Evolutionary conservation across 2,888 invertebrate species (phyloP).

Genomic region (Diplolepis rosae): DNA sequence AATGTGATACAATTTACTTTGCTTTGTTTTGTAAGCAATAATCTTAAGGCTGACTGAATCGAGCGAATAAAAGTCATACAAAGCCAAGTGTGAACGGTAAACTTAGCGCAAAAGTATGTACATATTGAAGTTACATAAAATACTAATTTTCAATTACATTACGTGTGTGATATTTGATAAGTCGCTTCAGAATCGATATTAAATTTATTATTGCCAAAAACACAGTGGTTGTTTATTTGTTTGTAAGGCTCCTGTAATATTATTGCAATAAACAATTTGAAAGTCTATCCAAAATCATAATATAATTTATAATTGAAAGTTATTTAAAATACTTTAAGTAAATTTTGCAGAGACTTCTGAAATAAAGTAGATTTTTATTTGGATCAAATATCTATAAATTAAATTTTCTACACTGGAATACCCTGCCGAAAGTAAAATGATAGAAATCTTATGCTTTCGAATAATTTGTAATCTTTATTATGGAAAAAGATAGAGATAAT

Average conservation of each 20-base stretch:
- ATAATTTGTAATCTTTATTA: too few relatives aligned
- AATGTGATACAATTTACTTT: slow-evolving; percentile 10
- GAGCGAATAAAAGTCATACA: slow-evolving; percentile 30
- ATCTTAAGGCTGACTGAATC: slow-evolving; percentile 25
- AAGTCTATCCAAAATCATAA: neutral
- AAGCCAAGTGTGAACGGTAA: slow-evolving; percentile 22
- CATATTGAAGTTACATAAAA: slow-evolving; percentile 20
- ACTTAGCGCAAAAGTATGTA: slow-evolving; percentile 25
- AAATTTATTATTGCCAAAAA: slow-evolving; percentile 7
- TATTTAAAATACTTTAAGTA: too few relatives aligned
- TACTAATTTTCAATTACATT: slow-evolving; percentile 17
- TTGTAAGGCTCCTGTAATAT: slow-evolving; percentile 16
- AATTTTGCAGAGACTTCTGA: too few relatives aligned
- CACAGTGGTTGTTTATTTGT: slow-evolving; percentile 11
- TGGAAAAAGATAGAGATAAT: too few relatives aligned
- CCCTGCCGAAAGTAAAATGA: too few relatives aligned
- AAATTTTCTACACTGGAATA: too few relatives aligned
- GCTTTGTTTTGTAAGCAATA: neutral
- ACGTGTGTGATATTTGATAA: slow-evolving; percentile 16
- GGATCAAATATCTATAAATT: too few relatives aligned
- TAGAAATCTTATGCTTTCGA: too few relatives aligned
- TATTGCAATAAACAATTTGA: slow-evolving; percentile 24
- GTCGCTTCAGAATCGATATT: neutral
- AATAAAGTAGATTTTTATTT: too few relatives aligned
- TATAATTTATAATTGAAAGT: too few relatives aligned